Evolutionary conservation across 2,888 invertebrate species (phyloP).

Genomic region (Xestia xanthographa): DNA sequence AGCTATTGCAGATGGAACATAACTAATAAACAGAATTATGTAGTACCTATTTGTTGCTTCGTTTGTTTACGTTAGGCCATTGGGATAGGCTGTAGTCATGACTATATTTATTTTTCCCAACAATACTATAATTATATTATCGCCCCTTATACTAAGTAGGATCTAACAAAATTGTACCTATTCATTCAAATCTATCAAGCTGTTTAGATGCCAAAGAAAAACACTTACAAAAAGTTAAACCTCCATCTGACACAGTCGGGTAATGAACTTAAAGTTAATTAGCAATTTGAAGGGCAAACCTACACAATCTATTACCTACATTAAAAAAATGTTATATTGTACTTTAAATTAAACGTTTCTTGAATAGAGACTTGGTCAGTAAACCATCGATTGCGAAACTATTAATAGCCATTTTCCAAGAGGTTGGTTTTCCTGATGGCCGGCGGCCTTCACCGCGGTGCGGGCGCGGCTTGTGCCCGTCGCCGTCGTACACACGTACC

Average conservation of each 20-base stretch:
- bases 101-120: background rate
- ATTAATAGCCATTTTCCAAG: slow-evolving; percentile 28
- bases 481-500: no score
- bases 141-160: background rate
- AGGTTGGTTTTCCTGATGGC: slow-evolving; percentile 29
- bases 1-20: background rate
- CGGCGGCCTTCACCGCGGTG: slow-evolving; percentile 17
- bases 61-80: background rate
- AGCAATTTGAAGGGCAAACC: background rate
- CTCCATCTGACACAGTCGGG: background rate
- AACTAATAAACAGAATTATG: background rate
- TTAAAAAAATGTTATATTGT: background rate
- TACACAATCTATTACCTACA: background rate
- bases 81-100: background rate
- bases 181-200: background rate
- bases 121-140: background rate
- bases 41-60: background rate
- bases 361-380: background rate
- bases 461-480: background rate
- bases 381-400: slow-evolving; percentile 4
- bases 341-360: background rate
- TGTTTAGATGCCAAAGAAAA: background rate
- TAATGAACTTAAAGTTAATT: background rate
- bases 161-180: background rate
- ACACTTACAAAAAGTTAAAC: background rate